A percentile compares a stretch with the other conserved stretches of the same genome.
Evolutionary conservation across 2,797 vertebrate species (phyloP).

Genomic region (Acrocephalus scirpaceus): DNA sequence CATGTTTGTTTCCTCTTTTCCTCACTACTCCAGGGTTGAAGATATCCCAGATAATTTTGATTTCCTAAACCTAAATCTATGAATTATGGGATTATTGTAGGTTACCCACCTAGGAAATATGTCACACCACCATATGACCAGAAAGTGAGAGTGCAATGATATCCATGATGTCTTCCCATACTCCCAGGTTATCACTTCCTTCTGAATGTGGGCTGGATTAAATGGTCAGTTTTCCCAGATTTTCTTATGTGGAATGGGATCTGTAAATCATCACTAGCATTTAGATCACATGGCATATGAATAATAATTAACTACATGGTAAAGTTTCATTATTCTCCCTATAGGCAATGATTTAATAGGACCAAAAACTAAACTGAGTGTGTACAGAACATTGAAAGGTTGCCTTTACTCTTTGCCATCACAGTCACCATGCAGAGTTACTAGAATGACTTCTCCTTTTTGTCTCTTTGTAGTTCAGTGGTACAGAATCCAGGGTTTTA

Average conservation of each 20-base stretch:
- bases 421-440: neutral
- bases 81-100: neutral
- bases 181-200: neutral
- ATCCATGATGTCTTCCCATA: neutral
- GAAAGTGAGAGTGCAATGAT: neutral
- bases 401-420: neutral
- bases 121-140: neutral
- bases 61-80: neutral
- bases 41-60: neutral
- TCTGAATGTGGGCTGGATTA: neutral
- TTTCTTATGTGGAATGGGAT: neutral
- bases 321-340: neutral
- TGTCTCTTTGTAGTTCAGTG: neutral
- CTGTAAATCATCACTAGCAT: neutral
- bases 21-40: neutral
- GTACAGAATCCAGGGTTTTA: neutral
- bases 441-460: neutral
- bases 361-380: neutral
- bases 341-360: neutral
- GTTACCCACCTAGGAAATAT: neutral
- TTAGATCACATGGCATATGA: neutral
- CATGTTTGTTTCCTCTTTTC: neutral
- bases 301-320: neutral
- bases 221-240: neutral
- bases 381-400: neutral